Base-by-base conservation (phyloP, 2,888 invertebrate genomes). In the Dryobota labecula region DNA sequence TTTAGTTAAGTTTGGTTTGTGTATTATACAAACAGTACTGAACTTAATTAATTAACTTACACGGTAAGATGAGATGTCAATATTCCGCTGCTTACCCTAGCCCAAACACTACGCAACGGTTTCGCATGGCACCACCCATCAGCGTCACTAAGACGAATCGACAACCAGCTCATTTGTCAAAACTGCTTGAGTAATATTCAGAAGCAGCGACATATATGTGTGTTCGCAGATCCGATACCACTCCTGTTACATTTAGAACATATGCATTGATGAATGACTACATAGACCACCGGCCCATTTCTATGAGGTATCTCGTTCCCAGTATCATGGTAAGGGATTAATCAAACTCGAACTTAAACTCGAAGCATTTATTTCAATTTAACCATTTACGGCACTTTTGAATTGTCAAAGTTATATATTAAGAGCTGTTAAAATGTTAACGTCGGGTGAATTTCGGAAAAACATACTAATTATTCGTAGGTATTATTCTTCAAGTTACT, bases 101-200 rank as follows among this genome's bases (percentile, higher is more conserved):
- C 13, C 18, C 3, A 20, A 66, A 41, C 27, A 24, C 38, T 53
- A n/a, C 38, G 24, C 30, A 43, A 47, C 2, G 38, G 15, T 60
- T 38, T 70, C 53, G 15, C 11, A 54, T 67, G 51, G 45, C 24
- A 38, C 27, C 7, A 56, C 15, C 56, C 61, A 33, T 54, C 38
- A 61, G 15, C 36, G 45, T 76, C 43, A 56, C 30, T 49, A 54
- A 62, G 51, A 70, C 24, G 38, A 54, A 65, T 41, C 36, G 76
- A 64, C 43, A 45, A 27, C 13, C 45, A n/a, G 20, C 56, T 70
- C 51, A 47, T 76, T 70, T 65, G 30, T 76, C 65, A 66, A 47
- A 56, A 47, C n/a, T 51, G 36, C 36, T 57, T 43, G 30, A 64
- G 24, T 51, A 65, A 76, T 69, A 43, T 53, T 51, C 41, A 24